Evolutionary conservation across 1,140 invertebrate genomes (phyloP), one percentile per base, ranked within the genome.

Genomic region (Eurosta solidaginis): DNA sequence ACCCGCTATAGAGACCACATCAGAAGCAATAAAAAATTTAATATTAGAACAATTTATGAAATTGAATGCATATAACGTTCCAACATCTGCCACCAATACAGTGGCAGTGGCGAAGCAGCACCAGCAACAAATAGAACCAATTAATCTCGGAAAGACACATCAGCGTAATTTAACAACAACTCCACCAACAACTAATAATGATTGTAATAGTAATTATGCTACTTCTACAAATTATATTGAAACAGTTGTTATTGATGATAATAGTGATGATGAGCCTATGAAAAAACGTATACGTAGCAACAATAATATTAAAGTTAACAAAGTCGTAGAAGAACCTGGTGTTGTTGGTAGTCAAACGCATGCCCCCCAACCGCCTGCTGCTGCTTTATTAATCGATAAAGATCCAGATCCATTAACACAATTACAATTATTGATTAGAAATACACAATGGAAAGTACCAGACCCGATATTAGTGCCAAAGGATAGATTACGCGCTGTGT

Each of bases 401-500:
- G 91, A 91, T 80, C 87, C 87, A 29, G 92, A 92, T 84, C 92
- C 94, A 1, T 84, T 94, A 7, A 92, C 91, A 68, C 94, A 96
- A 83, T 89, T 95, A 1, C 91, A 93, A 79, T 90, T 93, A 83
- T 86, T 95, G n/a, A 90, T 94, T 20, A 89, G 90, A 47, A 92
- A 92, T 80, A 89, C 91, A 1, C 91, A 91, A 49, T 91, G 93
- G 81, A 90, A 92, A 81, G 91, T 96, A 82, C 94, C 94, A 12
- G 94, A 96, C 90, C 94, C 94, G 12, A 88, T 96, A 76, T 84
- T 95, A 74, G 92, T 96, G 52, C 94, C 94, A 27, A 92, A 94
- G 83, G 91, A 94, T 82, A 91, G 92, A 81, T 85, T 95, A 40
- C 91, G 92, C 20, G 89, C 90, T 9, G 91, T 96, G 17, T 87